Percentiles rank a stretch among this genome's conserved stretches.
Evolutionary conservation across 2,797 vertebrate species (phyloP).

Genomic region (Tadarida brasiliensis): DNA sequence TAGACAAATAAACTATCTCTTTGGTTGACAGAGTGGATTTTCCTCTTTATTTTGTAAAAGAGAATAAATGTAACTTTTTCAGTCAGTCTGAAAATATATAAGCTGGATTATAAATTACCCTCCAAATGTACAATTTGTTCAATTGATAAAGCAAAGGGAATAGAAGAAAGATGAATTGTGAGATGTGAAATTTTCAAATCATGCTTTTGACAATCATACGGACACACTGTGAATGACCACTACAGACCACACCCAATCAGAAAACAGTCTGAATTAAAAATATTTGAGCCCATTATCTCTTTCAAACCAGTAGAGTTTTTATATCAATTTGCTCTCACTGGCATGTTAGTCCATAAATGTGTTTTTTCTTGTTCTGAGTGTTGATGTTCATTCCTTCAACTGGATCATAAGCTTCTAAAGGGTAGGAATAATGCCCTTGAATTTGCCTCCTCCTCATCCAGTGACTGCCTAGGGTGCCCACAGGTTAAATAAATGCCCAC

Average conservation of each 20-base stretch:
- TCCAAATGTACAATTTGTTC: background rate
- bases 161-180: slow-evolving; percentile 14
- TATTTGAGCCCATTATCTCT: background rate
- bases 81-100: slow-evolving; percentile 53
- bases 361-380: slow-evolving; percentile 16
- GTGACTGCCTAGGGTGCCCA: background rate
- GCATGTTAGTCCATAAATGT: background rate
- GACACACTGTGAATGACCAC: background rate
- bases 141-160: slow-evolving; percentile 17
- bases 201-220: slow-evolving; percentile 2
- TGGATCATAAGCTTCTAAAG: background rate
- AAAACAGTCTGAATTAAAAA: slow-evolving; percentile 53
- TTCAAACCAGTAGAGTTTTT: background rate
- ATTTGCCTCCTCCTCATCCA: background rate
- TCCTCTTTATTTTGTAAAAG: slow-evolving; percentile 37
- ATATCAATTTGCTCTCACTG: background rate
- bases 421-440: background rate
- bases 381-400: background rate
- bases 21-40: slow-evolving; percentile 42
- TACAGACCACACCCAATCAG: background rate
- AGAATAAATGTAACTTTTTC: slow-evolving; percentile 37
- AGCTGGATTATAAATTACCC: slow-evolving; percentile 14
- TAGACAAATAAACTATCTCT: background rate
- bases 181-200: slow-evolving; percentile 46
- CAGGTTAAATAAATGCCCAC: background rate